Evolutionary conservation across 2,797 vertebrate genomes (phyloP), one percentile per base, ranked within the genome.

Genomic region (Crypturellus tataupa): DNA sequence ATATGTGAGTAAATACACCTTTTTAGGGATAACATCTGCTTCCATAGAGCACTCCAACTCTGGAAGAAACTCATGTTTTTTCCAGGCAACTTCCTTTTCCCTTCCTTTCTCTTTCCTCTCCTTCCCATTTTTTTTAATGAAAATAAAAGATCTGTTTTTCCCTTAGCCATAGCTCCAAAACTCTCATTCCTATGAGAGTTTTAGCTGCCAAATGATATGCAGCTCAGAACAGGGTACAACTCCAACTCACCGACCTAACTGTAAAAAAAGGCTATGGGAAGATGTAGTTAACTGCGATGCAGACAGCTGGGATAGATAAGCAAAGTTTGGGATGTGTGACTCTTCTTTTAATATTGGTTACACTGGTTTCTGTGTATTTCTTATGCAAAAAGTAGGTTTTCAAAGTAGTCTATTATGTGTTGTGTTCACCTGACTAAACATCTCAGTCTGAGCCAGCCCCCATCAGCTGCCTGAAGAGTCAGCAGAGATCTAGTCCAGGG

Each of bases 11-110:
- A 94, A 90, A 88, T 78, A 77, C 15, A 51, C 27, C 15, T 86
- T 85, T 89, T 93, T 20, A 81, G 89, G 87, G 82, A 93, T 91
- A 95, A 89, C 82, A 94, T 93, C 94, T 95, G 90, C 92, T 93
- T 94, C 77, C 68, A n/a, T 81, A 92, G 81, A 76, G 76, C 70
- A 37, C 80, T 90, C 90, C 73, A 56, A 79, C 56, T 94, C 70
- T 14, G 42, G 85, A 86, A 80, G 59, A 89, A 87, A 94, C 72
- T 4, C n/a, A 18, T 31, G 40, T 56, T 9, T 53, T 79, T 89
- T 72, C 47, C 37, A 44, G 42, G 42, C 49, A 82, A 64, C 79
- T 73, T 79, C 51, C 35, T 18, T 86, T 84, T 72, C 33, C 20
- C 11, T 87, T 85, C 42, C 27, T n/a, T 67, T 67, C n/a, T 19